Percentiles rank a stretch among this genome's conserved stretches.
Evolutionary conservation across 2,888 invertebrate species (phyloP).

Genomic region (Euphydryas editha): DNA sequence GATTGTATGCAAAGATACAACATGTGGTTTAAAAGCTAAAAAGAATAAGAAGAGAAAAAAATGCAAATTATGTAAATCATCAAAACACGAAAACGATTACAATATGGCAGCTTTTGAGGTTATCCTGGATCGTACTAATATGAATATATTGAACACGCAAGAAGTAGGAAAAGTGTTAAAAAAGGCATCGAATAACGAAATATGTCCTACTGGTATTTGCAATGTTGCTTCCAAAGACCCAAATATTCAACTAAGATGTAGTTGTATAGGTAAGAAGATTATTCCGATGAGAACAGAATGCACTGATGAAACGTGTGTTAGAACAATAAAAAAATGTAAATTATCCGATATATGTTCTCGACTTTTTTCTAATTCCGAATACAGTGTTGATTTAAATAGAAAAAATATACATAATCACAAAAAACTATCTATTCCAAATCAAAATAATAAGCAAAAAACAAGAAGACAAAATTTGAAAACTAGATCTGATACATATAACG

Average conservation of each 20-base stretch:
- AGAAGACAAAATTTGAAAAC: constrained; percentile 4
- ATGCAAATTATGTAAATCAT: constrained; percentile 30
- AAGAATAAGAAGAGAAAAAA: constrained; percentile 8
- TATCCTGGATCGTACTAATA: constrained; percentile 50
- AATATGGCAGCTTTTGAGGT: constrained; percentile 46
- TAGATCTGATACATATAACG: constrained; percentile 15
- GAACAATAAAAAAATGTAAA: constrained; percentile 22
- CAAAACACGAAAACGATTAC: constrained; percentile 12
- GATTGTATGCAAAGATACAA: constrained; percentile 49
- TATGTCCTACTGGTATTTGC: constrained; percentile 44
- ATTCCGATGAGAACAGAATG: constrained; percentile 36
- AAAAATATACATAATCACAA: not conserved
- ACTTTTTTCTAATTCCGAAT: constrained; percentile 38
- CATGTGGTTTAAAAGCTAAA: constrained; percentile 41
- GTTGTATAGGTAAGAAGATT: constrained; percentile 42
- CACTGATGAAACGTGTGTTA: constrained; percentile 35
- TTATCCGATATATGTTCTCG: constrained; percentile 36
- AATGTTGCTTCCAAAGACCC: constrained; percentile 28
- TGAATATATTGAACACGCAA: constrained; percentile 54
- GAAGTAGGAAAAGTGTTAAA: constrained; percentile 43
- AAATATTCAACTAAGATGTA: constrained; percentile 35
- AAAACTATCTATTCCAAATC: not conserved
- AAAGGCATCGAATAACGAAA: constrained; percentile 16
- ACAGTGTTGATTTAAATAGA: constrained; percentile 15
- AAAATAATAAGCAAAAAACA: not conserved